Percentiles rank a stretch among this genome's conserved stretches.
These are phyloP conservation scores for Noctilio leporinus DNA, from an alignment of 2,113 vertebrate genomes.

Conservation along the genomic window DNA sequence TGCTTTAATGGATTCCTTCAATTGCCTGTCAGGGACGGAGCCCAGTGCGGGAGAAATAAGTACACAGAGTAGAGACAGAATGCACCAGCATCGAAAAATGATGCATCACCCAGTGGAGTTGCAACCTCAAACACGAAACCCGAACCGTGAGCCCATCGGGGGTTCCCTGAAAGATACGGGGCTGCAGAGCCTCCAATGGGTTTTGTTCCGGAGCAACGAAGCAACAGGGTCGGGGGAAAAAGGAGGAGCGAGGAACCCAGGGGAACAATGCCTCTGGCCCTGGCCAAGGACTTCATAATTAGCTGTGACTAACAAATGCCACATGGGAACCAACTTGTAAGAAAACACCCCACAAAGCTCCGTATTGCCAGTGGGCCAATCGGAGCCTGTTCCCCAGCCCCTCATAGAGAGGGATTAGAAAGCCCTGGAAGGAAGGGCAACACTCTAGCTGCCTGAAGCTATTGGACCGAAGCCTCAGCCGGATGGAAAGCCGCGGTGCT, in stretches of 20 bases:
- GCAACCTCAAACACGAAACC: constrained; percentile 76
- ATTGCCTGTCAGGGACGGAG: not conserved
- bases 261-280: constrained; percentile 62
- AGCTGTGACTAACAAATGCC: constrained; percentile 78
- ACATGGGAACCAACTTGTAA: constrained; percentile 74
- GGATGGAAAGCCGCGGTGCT: not conserved
- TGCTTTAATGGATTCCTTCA: constrained; percentile 11
- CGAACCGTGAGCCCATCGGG: constrained; percentile 63
- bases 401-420: not conserved
- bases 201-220: constrained; percentile 70
- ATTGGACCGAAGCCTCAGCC: not conserved
- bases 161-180: constrained; percentile 62
- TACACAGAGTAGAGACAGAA: not conserved
- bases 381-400: not conserved
- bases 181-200: constrained; percentile 60
- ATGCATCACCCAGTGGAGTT: constrained; percentile 66
- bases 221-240: not conserved
- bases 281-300: constrained; percentile 73
- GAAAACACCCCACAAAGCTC: constrained; percentile 65
- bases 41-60: constrained; percentile 19
- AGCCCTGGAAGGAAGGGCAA: not conserved
- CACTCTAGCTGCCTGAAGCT: not conserved
- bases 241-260: constrained; percentile 49
- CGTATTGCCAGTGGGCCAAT: not conserved
- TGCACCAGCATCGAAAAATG: constrained; percentile 65